Base-by-base conservation (phyloP, 1,140 invertebrate genomes). In the Latrodectus geometricus region DNA sequence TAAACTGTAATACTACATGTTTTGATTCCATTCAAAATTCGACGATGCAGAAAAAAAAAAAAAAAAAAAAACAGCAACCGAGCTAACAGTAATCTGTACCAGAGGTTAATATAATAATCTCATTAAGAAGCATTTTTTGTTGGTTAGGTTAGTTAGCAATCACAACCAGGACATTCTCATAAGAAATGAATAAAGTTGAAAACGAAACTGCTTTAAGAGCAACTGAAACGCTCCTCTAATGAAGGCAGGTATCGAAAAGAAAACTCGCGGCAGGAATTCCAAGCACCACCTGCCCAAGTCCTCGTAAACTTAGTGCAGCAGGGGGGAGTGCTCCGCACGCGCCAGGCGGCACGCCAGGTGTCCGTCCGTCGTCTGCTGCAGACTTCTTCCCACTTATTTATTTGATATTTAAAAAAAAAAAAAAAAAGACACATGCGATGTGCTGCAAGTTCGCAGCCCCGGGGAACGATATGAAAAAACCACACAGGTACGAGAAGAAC, bases 341-440 rank as follows among this genome's bases (percentile, higher is more conserved):
- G 82, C 21, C 82, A 50, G 82, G 74, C 82, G 49, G 82, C 82
- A 76, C 82, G 82, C 82, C 82, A 85, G 82, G 82, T 85, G 82
- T 85, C 82, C 17, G 48, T 20, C 11, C 17, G 70, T 83, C 70
- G 80, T 74, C 80, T 70, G 79, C 79, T 48, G 23, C 12, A 68
- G 20, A 9, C 17, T 21, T 61, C 56, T 35, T 77, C 65, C 48
- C 75, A 77, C 52, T 74, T 74, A 50, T 76, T 76, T 76, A 14
- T 76, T 15, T 52, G 11, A 14, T 61, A 61, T 61, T 61, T 61
- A 2, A 17, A 4, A 8, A 61, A 61, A 61, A 61, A 17, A 11
- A 11, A 61, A 17, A 8, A 8, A 2, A 61, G 2, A 35, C 35
- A 77, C 49, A 65, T 56, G 65, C 20, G 75, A 61, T 8, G 15